Evolutionary conservation across 2,888 invertebrate species (phyloP), one percentile per base, ranked within the genome.

Genomic region (Ennomos quercinarius): DNA sequence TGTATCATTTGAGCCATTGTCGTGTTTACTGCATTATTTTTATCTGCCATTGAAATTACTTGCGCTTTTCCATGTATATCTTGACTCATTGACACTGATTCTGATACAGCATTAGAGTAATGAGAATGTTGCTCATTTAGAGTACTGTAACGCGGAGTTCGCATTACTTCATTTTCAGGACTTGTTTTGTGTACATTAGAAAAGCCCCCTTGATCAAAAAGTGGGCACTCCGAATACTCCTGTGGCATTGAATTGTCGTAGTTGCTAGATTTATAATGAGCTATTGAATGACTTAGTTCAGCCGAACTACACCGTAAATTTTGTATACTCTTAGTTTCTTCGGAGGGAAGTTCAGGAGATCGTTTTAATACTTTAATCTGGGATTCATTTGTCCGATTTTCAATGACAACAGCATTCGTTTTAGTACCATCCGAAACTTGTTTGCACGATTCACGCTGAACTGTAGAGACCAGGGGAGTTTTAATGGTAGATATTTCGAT

Each of bases 401-500:
- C 13, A 39, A 38, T 6, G 12, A 13, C n/a, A 4, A 36, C 12
- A 41, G 34, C 1, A 9, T 27, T 12, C 11, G 12, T 36, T 35
- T 64, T 63, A 10, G 54, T 54, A 36, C 46, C 56, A 36, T 64
- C 57, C 2, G 51, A 39, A 37, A 44, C 34, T 44, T 47, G 58
- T 56, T 58, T 61, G 37, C 27, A 57, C 1, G 58, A 35, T 10
- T 46, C 46, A 13, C 42, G 57, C 12, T 39, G 61, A 35, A 12
- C 27, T 35, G 17, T 12, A 48, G 43, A 43, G 35, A 12, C 10
- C 9, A 35, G 39, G 38, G 47, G 47, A 43, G 27, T 47, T 48
- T 46, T 38, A 8, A 44, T 35, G 34, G 36, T 13, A 35, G 9
- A 13, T 2, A 12, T 35, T 10, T 57, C 45, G 8, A 39, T 11